Conservation (phyloP, 2,888 invertebrate genomes). For the Lithodes maja region DNA sequence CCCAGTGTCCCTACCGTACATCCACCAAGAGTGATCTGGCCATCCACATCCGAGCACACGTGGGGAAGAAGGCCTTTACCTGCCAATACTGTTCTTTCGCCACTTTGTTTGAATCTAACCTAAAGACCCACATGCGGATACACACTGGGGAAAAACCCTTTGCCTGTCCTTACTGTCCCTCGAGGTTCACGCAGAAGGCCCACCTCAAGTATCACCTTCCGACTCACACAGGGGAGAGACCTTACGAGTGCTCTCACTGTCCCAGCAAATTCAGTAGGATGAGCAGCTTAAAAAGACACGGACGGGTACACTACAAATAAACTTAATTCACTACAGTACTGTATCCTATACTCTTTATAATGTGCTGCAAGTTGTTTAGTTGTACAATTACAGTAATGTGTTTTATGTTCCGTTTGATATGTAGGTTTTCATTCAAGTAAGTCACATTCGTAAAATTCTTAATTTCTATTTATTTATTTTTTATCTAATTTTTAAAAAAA, state of each 20-base stretch:
- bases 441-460: too few relatives aligned
- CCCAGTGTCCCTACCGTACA: slow-evolving; percentile 16
- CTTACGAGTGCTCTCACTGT: slow-evolving; percentile 20
- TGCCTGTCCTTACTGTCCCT: slow-evolving; percentile 15
- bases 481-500: too few relatives aligned
- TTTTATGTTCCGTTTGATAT: too few relatives aligned
- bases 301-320: slow-evolving; percentile 27
- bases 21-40: slow-evolving; percentile 2
- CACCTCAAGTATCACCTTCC: slow-evolving; percentile 30
- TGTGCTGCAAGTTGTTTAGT: too few relatives aligned
- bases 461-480: too few relatives aligned
- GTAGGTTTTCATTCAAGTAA: too few relatives aligned
- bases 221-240: slow-evolving; percentile 29
- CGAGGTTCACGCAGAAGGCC: slow-evolving; percentile 30
- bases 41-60: slow-evolving; percentile 18
- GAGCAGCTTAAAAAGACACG: slow-evolving; percentile 31
- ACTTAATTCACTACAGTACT: too few relatives aligned
- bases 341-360: too few relatives aligned
- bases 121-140: slow-evolving; percentile 25
- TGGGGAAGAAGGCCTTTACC: background rate
- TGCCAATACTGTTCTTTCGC: slow-evolving; percentile 23
- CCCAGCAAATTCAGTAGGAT: slow-evolving; percentile 18
- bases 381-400: too few relatives aligned
- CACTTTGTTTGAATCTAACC: slow-evolving; percentile 27
- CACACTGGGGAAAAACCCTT: slow-evolving; percentile 33